Base-by-base conservation (phyloP, 2,113 vertebrate species). In the Theristicus caerulescens region DNA sequence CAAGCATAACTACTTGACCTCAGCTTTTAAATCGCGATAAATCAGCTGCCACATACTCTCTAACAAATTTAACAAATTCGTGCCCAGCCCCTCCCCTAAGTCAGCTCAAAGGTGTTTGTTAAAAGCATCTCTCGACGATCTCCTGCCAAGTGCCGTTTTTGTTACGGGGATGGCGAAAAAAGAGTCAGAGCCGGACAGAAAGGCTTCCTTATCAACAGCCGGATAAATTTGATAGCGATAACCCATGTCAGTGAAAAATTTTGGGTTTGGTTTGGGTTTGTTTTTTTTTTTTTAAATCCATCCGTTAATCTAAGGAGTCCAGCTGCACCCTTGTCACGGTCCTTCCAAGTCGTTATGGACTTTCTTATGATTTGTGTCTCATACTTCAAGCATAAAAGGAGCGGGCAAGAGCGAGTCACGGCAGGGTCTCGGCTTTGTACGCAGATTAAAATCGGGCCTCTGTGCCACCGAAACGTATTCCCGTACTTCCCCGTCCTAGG, bases 91-190 rank as follows among this genome's bases (percentile, higher is more conserved):
- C 85, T 95, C 92, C 79, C 86, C 80, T 59, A 49, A 73, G 54
- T 13, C 88, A 76, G 88, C 94, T 59, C 82, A 19, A 82, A 93
- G 96, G 92, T 93, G 92, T 88, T 96, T 26, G 86, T 29, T 51
- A 10, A 90, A 96, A 93, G 92, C 96, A 97, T 86, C 93, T 77
- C 82, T 58, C 73, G 47, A 10, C 21, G 3, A 49, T n/a, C 92
- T 62, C 71, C 82, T 94, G 96, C 96, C 88, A 93, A 95, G 66
- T 8, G 44, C 71, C 65, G 55, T 17, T 85, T 84, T 91, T 84
- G 69, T 61, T 34, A 38, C 25, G 11, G 58, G 54, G 31, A 74
- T 11, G 20, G 61, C 44, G 31, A 76, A 71, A 58, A 58, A 81
- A 14, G 46, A 57, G 38, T 12, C 34, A 6, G 55, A 47, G 70